These are phyloP conservation scores for Notechis scutatus DNA, from an alignment of 2,113 vertebrate species.

Conservation along the genomic window DNA sequence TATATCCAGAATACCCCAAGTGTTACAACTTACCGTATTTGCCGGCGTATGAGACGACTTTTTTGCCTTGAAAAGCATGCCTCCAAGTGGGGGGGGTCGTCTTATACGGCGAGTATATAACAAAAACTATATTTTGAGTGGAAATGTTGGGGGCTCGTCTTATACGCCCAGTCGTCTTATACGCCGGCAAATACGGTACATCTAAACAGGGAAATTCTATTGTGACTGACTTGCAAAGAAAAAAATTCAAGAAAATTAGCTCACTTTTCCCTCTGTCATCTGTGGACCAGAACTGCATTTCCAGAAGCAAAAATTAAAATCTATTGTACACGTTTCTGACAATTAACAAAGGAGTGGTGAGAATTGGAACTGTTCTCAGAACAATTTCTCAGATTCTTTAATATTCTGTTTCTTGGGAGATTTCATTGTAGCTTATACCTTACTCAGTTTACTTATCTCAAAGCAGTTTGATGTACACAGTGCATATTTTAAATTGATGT, in stretches of 20 bases:
- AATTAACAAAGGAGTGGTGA: background rate
- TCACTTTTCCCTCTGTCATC: background rate
- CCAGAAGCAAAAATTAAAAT: background rate
- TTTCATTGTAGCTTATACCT: background rate
- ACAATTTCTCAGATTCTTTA: background rate
- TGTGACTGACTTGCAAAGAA: background rate
- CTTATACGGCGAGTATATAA: too few species aligned
- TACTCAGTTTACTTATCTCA: background rate
- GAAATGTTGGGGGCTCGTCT: too few species aligned
- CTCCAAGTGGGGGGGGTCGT: too few species aligned
- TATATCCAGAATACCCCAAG: too few species aligned
- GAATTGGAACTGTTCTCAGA: background rate
- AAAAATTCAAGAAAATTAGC: background rate
- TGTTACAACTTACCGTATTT: too few species aligned
- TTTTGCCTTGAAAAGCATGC: too few species aligned
- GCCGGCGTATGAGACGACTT: too few species aligned
- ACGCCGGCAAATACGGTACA: too few species aligned
- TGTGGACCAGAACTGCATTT: background rate
- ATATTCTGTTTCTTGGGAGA: background rate
- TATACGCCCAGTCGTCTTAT: too few species aligned
- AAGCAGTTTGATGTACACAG: background rate
- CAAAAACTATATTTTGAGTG: too few species aligned
- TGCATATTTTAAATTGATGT: background rate
- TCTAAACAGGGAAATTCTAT: background rate
- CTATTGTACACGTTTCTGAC: background rate